These are phyloP conservation scores for Micoletzkya japonica DNA, from an alignment of 2,888 invertebrate species.

Conservation along the genomic window DNA sequence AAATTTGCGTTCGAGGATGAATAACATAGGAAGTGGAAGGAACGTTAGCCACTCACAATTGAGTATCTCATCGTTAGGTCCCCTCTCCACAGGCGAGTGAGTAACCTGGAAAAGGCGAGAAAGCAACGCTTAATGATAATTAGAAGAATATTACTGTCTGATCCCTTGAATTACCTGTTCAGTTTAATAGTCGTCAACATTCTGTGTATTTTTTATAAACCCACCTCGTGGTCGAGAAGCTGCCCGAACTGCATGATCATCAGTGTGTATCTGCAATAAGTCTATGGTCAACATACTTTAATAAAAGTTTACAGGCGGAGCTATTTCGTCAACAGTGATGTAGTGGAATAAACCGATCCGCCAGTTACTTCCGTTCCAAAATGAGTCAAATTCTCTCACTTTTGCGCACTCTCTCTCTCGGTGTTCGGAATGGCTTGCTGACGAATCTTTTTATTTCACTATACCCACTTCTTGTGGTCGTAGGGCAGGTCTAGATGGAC, in stretches of 20 bases:
- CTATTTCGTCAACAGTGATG: not conserved
- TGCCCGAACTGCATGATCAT: slow-evolving; percentile 61
- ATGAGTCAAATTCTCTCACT: too few relatives aligned
- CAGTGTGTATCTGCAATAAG: slow-evolving; percentile 18
- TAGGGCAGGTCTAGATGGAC: slow-evolving; percentile 72
- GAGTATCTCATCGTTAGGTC: slow-evolving; percentile 53
- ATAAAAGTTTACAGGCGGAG: not conserved
- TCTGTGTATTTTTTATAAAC: too few relatives aligned
- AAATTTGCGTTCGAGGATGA: not conserved
- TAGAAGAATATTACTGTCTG: too few relatives aligned
- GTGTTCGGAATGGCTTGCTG: too few relatives aligned
- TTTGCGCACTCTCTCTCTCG: too few relatives aligned
- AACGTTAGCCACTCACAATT: slow-evolving; percentile 59
- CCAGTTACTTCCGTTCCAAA: too few relatives aligned
- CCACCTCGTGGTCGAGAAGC: slow-evolving; percentile 59
- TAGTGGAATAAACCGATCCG: not conserved
- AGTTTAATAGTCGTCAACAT: too few relatives aligned
- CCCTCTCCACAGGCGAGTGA: slow-evolving; percentile 54
- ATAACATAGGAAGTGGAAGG: too few relatives aligned
- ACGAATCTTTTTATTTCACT: too few relatives aligned
- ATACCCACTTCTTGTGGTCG: slow-evolving; percentile 33
- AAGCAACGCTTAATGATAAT: not conserved
- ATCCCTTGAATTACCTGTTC: too few relatives aligned
- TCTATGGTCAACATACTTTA: not conserved
- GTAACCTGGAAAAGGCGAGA: slow-evolving; percentile 43